phyloP scores from a whole-genome alignment of 2,888 invertebrate species.

The Drosophila fulvimacula region DNA sequence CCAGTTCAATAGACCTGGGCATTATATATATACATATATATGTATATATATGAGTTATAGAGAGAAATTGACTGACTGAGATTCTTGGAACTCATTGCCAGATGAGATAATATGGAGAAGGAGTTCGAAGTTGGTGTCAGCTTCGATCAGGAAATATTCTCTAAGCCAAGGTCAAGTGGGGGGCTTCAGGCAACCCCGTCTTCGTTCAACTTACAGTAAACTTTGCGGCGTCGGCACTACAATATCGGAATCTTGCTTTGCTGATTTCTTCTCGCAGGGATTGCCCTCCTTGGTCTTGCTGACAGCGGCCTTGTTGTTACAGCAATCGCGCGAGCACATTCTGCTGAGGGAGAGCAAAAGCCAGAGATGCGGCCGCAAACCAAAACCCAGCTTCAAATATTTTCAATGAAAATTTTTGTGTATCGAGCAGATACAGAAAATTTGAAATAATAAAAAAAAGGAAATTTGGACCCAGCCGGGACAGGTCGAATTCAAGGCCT shows the following conservation, averaged over 20 bases:
- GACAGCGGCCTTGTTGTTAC: conserved; percentile 42
- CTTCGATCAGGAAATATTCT: too few relatives aligned
- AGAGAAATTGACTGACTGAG: background rate
- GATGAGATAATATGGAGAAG: background rate
- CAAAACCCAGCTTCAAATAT: background rate
- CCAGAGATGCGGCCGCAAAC: background rate
- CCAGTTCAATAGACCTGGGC: conserved; percentile 32
- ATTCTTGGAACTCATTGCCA: too few relatives aligned
- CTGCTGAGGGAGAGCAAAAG: background rate
- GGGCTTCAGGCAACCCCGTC: too few relatives aligned
- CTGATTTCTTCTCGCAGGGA: conserved; percentile 49
- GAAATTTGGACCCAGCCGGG: background rate
- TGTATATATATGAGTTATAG: background rate
- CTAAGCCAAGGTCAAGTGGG: too few relatives aligned
- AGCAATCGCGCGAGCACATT: conserved; percentile 73
- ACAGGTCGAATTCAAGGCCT: conserved; percentile 19
- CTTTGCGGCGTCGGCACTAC: conserved; percentile 68
- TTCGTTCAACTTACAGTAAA: conserved; percentile 67
- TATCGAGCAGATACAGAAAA: background rate
- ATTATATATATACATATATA: too few relatives aligned
- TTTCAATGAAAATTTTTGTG: background rate
- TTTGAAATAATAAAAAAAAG: background rate
- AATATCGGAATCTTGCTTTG: conserved; percentile 20
- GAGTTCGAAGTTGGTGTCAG: background rate
- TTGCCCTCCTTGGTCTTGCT: conserved; percentile 34